phyloP scores from a whole-genome alignment of 2,113 vertebrate species.

The Myotis brandtii region DNA sequence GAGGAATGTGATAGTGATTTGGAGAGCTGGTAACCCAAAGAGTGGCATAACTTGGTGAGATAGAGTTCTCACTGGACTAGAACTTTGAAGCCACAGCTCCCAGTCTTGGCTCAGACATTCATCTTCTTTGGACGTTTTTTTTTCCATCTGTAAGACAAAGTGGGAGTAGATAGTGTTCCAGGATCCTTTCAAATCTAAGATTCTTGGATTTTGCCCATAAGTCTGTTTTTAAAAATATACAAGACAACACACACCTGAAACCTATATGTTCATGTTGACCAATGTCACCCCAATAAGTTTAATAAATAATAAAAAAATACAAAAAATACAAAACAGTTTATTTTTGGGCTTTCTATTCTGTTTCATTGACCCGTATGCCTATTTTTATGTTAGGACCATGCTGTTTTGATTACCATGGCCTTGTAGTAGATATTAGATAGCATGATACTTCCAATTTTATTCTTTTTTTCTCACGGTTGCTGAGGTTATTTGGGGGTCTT shows the following conservation, averaged over 20 bases:
- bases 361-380: neutral
- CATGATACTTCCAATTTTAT: neutral
- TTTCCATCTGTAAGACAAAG: neutral
- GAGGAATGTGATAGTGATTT: neutral
- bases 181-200: neutral
- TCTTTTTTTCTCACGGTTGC: neutral
- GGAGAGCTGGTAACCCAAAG: neutral
- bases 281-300: too few species aligned
- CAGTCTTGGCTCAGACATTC: neutral
- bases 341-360: neutral
- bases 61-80: neutral
- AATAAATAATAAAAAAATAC: neutral
- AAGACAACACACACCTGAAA: neutral
- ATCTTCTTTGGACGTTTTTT: constrained; percentile 34
- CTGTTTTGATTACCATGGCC: neutral
- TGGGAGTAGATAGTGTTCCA: neutral
- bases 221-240: neutral
- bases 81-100: neutral
- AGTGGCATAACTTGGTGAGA: neutral
- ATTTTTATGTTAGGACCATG: neutral
- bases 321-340: neutral
- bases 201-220: constrained; percentile 18
- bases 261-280: too few species aligned
- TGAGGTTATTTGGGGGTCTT: neutral
- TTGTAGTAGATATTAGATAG: neutral